Base-by-base conservation (phyloP, 2,113 vertebrate genomes). In the Leptosomus discolor region DNA sequence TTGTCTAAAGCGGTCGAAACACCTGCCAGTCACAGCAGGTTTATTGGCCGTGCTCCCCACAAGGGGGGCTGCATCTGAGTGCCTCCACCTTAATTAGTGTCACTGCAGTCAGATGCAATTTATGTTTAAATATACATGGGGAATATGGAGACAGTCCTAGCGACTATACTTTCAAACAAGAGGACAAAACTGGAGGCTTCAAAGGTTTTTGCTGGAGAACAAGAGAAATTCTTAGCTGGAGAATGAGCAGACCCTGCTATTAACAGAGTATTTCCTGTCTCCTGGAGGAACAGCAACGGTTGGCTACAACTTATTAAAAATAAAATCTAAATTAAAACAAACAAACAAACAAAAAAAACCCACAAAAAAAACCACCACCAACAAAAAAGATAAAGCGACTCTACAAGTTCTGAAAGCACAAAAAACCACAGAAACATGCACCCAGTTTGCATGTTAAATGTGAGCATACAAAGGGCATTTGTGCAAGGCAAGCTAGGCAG, bases 41-140 rank as follows among this genome's bases (percentile, higher is more conserved):
- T 97, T 97, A 83, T 68, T 97, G 97, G 97, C 94, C 27, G 3
- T 20, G 29, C 79, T 97, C 57, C 57, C 94, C 77, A 9, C 90
- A 63, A 94, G 94, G 97, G 96, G 96, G 97, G 94, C 97, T 91
- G 95, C 96, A 82, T 96, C 96, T 87, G 92, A 98, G 96, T 57
- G 87, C 95, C 96, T 98, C 97, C 50, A 3, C 94, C 82, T 91
- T 93, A 87, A 98, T 98, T 97, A 98, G 94, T 75, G 92, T 98
- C 98, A 97, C 92, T 1, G 15, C 92, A 98, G 98, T 98, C 98
- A 98, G 96, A 98, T 97, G 92, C 93, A 97, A 98, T 98, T 98
- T 97, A 45, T 73, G 81, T 96, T 97, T 97, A 97, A 98, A 98
- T 77, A 96, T 94, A 98, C 87, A 67, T 10, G 17, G 83, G 94